phyloP scores from a whole-genome alignment of 2,888 invertebrate species.

The Parochlus steinenii region DNA sequence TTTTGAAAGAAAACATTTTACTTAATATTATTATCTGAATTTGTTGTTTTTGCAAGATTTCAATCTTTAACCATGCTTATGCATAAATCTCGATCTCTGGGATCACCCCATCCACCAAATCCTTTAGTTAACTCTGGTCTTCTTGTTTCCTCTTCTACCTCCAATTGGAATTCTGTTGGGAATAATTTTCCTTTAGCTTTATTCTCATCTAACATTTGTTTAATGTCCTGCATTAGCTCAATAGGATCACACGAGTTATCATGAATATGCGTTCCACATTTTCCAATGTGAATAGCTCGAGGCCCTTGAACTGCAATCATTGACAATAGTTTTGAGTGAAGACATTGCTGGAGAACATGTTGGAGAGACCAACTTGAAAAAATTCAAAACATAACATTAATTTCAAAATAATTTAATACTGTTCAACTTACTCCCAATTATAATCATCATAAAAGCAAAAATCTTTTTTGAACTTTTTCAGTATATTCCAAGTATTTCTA shows the following conservation, averaged over 20 bases:
- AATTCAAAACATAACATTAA: too few relatives aligned
- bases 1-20: too few relatives aligned
- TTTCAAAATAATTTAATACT: too few relatives aligned
- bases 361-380: too few relatives aligned
- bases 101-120: slow-evolving; percentile 48
- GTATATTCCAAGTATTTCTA: slow-evolving; percentile 35
- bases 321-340: slow-evolving; percentile 41
- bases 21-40: too few relatives aligned
- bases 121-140: slow-evolving; percentile 28
- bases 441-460: slow-evolving; percentile 49
- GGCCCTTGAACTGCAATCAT: slow-evolving; percentile 55
- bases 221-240: slow-evolving; percentile 18
- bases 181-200: not conserved
- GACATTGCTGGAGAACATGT: slow-evolving; percentile 31
- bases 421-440: slow-evolving; percentile 48
- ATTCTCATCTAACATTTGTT: not conserved
- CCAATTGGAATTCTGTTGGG: not conserved
- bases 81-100: slow-evolving; percentile 50
- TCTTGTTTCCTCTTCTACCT: not conserved
- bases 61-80: slow-evolving; percentile 15
- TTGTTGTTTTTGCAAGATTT: too few relatives aligned
- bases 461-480: slow-evolving; percentile 35
- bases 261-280: slow-evolving; percentile 40
- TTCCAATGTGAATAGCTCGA: slow-evolving; percentile 44
- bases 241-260: slow-evolving; percentile 28